phyloP scores from a whole-genome alignment of 2,113 vertebrate species.

The Urocolius indicus region DNA sequence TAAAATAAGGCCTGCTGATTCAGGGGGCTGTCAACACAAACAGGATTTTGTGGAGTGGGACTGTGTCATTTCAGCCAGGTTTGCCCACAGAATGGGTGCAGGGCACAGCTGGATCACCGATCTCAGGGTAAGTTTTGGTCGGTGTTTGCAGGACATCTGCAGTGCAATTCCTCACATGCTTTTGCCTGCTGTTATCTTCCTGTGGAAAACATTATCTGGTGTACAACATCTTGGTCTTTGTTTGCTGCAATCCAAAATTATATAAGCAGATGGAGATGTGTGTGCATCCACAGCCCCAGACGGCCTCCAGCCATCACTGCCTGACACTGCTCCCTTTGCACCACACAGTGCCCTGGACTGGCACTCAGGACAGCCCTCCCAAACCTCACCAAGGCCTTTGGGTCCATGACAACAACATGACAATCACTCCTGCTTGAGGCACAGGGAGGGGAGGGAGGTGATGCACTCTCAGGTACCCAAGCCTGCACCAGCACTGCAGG shows the following conservation, averaged over 20 bases:
- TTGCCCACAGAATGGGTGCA: rapidly evolving
- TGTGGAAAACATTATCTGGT: not conserved
- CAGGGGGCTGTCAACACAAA: not conserved
- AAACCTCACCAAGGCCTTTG: not conserved
- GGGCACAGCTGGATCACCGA: not conserved
- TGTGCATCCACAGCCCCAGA: not conserved
- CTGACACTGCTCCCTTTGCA: not conserved
- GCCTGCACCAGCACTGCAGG: rapidly evolving
- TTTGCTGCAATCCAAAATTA: not conserved
- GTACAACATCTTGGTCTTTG: not conserved
- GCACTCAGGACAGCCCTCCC: not conserved
- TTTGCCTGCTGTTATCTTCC: not conserved
- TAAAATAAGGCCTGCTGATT: not conserved
- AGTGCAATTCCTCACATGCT: not conserved
- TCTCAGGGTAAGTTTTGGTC: not conserved
- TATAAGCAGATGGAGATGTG: not conserved
- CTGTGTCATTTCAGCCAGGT: rapidly evolving
- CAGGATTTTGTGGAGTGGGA: not conserved
- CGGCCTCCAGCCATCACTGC: not conserved
- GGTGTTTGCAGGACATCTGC: not conserved
- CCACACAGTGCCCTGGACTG: rapidly evolving
- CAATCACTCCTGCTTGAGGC: rapidly evolving
- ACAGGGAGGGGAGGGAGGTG: no score
- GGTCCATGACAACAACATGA: rapidly evolving
- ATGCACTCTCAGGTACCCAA: not conserved